These are phyloP conservation scores for Aptenodytes forsteri DNA, from an alignment of 2,113 vertebrate species.

Conservation along the genomic window DNA sequence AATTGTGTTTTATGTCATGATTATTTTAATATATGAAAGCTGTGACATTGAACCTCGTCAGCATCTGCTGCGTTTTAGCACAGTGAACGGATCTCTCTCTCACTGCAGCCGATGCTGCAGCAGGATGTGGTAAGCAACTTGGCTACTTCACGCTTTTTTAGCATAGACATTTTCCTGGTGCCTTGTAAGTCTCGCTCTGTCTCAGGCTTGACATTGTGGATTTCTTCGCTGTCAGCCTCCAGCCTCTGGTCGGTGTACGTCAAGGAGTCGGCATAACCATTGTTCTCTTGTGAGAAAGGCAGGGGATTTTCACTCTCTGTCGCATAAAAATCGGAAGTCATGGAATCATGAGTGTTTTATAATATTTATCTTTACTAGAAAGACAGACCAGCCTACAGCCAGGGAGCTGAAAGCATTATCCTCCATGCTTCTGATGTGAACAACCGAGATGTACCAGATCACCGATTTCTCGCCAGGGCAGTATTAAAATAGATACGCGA, in stretches of 20 bases:
- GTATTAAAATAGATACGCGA: not conserved
- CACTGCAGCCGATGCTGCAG: constrained; percentile 68
- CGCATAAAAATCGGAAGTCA: not conserved
- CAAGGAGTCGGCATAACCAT: not conserved
- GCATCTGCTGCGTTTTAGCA: constrained; percentile 13
- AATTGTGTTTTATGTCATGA: not conserved
- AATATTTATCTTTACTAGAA: not conserved
- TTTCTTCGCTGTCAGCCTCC: not conserved
- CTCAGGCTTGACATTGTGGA: not conserved
- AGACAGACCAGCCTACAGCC: not conserved
- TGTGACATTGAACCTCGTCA: accelerated
- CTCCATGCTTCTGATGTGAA: not conserved
- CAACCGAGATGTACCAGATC: not conserved
- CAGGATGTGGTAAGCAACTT: constrained; percentile 42
- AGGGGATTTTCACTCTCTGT: not conserved
- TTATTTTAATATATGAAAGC: not conserved
- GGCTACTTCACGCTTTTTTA: not conserved
- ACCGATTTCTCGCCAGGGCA: not conserved
- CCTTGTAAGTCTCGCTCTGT: not conserved
- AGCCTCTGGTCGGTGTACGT: not conserved
- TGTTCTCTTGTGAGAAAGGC: not conserved
- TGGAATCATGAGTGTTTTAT: not conserved
- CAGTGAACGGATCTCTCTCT: constrained; percentile 56
- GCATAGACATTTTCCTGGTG: not conserved
- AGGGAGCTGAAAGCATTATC: not conserved